Percentiles rank a stretch among this genome's conserved stretches.
Conservation (phyloP, 2,888 invertebrate species). For the Phortica magna region DNA sequence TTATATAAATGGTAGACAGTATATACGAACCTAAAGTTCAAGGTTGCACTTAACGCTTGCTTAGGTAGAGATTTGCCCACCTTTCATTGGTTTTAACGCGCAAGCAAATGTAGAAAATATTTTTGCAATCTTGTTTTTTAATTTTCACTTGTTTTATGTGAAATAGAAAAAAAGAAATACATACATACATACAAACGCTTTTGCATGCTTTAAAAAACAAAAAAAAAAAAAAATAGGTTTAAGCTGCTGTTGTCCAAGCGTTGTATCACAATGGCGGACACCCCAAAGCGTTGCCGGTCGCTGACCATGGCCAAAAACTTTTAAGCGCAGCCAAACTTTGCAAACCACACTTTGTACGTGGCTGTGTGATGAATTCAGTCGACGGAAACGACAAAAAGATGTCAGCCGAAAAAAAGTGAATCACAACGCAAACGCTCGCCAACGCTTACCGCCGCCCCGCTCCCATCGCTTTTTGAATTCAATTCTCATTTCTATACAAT, state of each 20-base stretch:
- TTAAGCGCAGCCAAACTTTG: conserved; percentile 16
- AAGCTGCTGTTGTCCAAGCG: background rate
- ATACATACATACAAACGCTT: background rate
- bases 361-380: background rate
- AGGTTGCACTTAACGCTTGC: too few relatives aligned
- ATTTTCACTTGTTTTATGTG: background rate
- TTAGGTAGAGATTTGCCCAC: too few relatives aligned
- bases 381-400: too few relatives aligned
- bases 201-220: background rate
- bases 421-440: too few relatives aligned
- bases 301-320: conserved; percentile 7
- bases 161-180: background rate
- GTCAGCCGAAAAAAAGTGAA: background rate
- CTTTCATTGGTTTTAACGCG: too few relatives aligned
- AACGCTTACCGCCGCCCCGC: too few relatives aligned
- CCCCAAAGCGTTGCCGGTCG: conserved; percentile 14
- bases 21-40: too few relatives aligned
- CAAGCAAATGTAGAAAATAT: too few relatives aligned
- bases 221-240: background rate
- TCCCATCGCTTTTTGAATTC: background rate
- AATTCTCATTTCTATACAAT: conserved; percentile 19
- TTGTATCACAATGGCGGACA: background rate
- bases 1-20: too few relatives aligned
- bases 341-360: conserved; percentile 9
- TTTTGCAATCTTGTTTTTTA: background rate